Evolutionary conservation across 2,113 vertebrate species (phyloP), one percentile per base, ranked within the genome.

Genomic region (Gasterosteus aculeatus): DNA sequence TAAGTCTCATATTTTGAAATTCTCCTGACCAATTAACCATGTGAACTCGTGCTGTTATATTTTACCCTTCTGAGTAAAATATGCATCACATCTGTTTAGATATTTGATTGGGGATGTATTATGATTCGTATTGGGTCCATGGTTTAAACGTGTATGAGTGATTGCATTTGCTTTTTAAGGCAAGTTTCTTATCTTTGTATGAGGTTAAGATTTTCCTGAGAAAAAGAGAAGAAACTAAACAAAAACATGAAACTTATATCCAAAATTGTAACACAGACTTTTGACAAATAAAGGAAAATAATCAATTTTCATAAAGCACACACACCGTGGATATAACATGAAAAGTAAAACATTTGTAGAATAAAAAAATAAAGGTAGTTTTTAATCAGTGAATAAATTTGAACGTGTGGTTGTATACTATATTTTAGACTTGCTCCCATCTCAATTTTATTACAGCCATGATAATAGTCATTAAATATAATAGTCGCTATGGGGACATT

Each of bases 1-100:
- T 98, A 87, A 97, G 96, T 96, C 41, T 18, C 16, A 46, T 41
- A 18, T n/a, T 77, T 33, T 77, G 0, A 77, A 2, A 67, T 73
- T 7, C 16, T n/a, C 7, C 12, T 16, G 1, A 76, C 29, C 2
- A 49, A 3, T 42, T 42, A 47, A 49, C 6, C 9, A 53, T 29
- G 14, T 12, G 9, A 19, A 51, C 53, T 44, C 26, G 75, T 14
- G 44, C 26, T 72, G 2, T 57, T 41, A 33, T 63, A 61, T 39
- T 67, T 65, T 61, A 2, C 53, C 9, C 10, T 5, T 26, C 35
- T 18, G n/a, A 46, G 19, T 56, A 49, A 51, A 61, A 18, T 44
- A 11, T 7, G 12, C 61, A 51, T 4, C 53, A 42, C 44, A 35
- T 26, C 16, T 35, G 33, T 35, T 35, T 38, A 38, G 35, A n/a